Percentiles rank a stretch among this genome's conserved stretches.
These are phyloP conservation scores for Pogoniulus pusillus DNA, from an alignment of 2,797 vertebrate genomes.

Conservation along the genomic window DNA sequence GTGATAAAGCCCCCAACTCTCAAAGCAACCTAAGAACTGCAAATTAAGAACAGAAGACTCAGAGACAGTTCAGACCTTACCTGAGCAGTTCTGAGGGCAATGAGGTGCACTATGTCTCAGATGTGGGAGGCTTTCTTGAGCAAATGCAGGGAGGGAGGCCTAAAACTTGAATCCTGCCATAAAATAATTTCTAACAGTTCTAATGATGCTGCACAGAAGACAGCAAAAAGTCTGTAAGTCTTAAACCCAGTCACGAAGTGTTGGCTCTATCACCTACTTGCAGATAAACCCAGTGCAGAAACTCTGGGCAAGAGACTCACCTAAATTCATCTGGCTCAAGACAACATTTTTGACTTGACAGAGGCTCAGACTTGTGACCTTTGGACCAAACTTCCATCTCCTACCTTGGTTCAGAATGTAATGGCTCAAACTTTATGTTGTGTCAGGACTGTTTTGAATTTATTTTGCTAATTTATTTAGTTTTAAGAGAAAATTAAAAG, in stretches of 20 bases:
- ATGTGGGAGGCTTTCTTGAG: not conserved
- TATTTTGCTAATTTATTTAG: slow-evolving; percentile 19
- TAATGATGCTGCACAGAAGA: not conserved
- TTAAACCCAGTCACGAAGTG: not conserved
- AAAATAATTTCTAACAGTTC: not conserved
- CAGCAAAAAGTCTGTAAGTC: not conserved
- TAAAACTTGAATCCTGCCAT: not conserved
- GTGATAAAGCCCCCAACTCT: not conserved
- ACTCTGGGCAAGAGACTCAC: not conserved
- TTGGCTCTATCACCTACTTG: not conserved
- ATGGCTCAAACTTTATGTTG: not conserved
- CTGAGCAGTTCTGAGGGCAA: not conserved
- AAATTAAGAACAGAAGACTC: not conserved
- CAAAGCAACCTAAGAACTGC: not conserved
- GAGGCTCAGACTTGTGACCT: not conserved
- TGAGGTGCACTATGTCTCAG: not conserved
- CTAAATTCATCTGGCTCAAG: not conserved
- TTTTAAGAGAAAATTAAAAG: slow-evolving; percentile 36
- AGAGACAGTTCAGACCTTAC: not conserved
- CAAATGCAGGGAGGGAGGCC: not conserved
- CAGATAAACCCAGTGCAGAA: not conserved
- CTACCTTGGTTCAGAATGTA: not conserved
- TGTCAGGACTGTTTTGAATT: not conserved
- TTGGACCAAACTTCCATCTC: not conserved
- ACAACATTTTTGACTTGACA: not conserved